Percentiles rank a stretch among this genome's conserved stretches.
phyloP scores from a whole-genome alignment of 1,140 invertebrate species.

The Bombus affinis region DNA sequence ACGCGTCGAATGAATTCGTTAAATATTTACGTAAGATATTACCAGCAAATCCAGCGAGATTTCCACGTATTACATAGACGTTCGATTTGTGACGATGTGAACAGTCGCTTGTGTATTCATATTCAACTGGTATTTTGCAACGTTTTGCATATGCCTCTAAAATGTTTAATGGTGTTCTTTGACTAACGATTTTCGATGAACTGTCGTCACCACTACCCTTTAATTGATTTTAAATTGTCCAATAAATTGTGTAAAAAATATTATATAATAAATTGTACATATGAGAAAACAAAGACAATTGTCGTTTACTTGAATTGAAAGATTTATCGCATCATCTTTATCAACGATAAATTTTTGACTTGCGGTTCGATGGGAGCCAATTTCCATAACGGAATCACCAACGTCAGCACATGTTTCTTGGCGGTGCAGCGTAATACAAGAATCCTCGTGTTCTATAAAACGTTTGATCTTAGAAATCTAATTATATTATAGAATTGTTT shows the following conservation, averaged over 20 bases:
- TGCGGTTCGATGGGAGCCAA: neutral
- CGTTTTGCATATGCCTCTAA: slow-evolving; percentile 56
- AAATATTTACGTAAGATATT: slow-evolving; percentile 21
- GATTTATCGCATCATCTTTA: neutral
- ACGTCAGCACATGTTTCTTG: neutral
- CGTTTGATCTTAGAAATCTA: no score
- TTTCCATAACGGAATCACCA: neutral
- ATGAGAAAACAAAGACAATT: neutral
- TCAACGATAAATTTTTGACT: neutral
- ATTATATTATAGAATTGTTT: neutral
- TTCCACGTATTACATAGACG: slow-evolving; percentile 54
- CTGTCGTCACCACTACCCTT: slow-evolving; percentile 39
- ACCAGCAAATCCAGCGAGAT: slow-evolving; percentile 54
- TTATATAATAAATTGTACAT: neutral
- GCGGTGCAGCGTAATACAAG: slow-evolving; percentile 23
- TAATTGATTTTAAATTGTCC: neutral
- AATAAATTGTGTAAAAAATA: neutral
- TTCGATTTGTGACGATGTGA: slow-evolving; percentile 33
- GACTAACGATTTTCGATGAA: neutral
- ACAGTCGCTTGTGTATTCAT: slow-evolving; percentile 13
- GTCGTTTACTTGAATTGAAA: slow-evolving; percentile 3
- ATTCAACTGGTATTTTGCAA: slow-evolving; percentile 39
- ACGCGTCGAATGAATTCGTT: neutral
- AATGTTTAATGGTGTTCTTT: slow-evolving; percentile 31
- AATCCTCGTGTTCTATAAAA: neutral